Percentiles rank a stretch among this genome's conserved stretches.
Evolutionary conservation across 2,888 invertebrate species (phyloP).

Genomic region (Eupeodes luniger): DNA sequence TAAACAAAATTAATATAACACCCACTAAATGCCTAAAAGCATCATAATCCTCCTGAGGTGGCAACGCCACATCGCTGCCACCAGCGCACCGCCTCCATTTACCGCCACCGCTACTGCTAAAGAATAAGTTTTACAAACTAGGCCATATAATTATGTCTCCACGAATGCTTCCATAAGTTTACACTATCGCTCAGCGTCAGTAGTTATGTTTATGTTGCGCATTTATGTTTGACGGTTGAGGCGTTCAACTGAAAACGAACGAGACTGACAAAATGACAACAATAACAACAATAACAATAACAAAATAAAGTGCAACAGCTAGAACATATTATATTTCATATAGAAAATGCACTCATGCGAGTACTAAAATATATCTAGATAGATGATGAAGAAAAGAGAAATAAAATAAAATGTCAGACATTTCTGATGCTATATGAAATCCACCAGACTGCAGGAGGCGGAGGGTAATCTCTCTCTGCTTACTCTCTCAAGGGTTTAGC

Average conservation of each 20-base stretch:
- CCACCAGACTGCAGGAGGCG: not conserved
- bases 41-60: not conserved
- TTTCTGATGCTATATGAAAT: not conserved
- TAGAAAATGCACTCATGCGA: conserved; percentile 57
- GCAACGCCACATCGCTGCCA: not conserved
- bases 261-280: conserved; percentile 19
- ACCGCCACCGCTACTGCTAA: not conserved
- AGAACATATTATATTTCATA: conserved; percentile 27
- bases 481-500: conserved; percentile 13
- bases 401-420: conserved; percentile 37
- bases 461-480: not conserved
- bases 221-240: conserved; percentile 19
- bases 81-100: too few relatives aligned
- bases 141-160: conserved; percentile 61
- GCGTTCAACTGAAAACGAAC: conserved; percentile 63
- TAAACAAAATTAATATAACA: too few relatives aligned
- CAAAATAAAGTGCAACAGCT: conserved; percentile 58
- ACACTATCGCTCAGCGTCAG: not conserved
- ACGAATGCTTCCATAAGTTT: conserved; percentile 60
- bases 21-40: too few relatives aligned
- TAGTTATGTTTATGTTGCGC: conserved; percentile 23
- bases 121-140: conserved; percentile 39
- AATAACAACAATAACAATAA: conserved; percentile 21
- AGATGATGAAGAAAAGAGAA: not conserved
- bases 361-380: conserved; percentile 53